phyloP scores from a whole-genome alignment of 2,797 vertebrate genomes.

The Oophaga sylvatica region DNA sequence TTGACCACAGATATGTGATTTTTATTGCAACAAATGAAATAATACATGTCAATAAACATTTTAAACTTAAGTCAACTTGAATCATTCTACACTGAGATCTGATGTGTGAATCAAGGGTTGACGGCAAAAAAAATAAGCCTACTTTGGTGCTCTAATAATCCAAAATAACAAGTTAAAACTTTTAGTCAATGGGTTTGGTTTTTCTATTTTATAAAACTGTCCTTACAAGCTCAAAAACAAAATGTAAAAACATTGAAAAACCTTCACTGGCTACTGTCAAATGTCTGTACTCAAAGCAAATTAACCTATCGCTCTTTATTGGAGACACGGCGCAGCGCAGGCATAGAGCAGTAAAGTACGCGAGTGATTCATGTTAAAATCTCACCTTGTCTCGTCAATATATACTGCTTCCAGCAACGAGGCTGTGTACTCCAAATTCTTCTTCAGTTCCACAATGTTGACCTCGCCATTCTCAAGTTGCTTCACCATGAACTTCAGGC shows the following conservation, averaged over 20 bases:
- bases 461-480: constrained; percentile 87
- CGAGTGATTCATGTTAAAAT: constrained; percentile 14
- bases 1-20: no score
- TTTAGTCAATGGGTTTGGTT: not conserved
- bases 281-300: not conserved
- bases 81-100: no score
- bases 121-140: not conserved
- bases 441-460: constrained; percentile 86
- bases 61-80: no score
- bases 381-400: constrained; percentile 86
- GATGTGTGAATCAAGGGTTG: not conserved
- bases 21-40: no score
- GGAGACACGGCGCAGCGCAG: not conserved
- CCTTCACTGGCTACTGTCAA: not conserved
- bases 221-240: not conserved
- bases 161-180: not conserved
- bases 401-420: constrained; percentile 88
- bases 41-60: no score
- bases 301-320: not conserved
- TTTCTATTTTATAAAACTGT: not conserved
- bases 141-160: not conserved
- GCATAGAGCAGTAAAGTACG: not conserved
- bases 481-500: constrained; percentile 86
- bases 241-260: not conserved
- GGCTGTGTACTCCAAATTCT: constrained; percentile 86